Base-by-base conservation (phyloP, 1,140 invertebrate genomes). In the Drosophila takahashii region DNA sequence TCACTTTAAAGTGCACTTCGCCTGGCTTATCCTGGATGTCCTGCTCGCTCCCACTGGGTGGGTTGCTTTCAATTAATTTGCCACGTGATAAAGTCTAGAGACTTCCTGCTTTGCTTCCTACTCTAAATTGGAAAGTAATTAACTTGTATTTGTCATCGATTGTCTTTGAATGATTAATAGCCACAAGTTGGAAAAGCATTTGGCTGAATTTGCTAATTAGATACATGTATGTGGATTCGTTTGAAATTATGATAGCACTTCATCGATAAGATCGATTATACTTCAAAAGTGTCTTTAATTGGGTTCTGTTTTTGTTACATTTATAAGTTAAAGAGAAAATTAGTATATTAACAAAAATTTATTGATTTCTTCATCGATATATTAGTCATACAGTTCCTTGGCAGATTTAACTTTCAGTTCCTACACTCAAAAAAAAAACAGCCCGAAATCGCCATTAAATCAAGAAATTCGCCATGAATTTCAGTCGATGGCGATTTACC, bases 61-160 rank as follows among this genome's bases (percentile, higher is more conserved):
- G 47, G 11, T 39, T 26, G 64, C 39, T 62, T 56, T 77, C 72
- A 91, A 89, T 85, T 83, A 77, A 89, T 85, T 89, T 79, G 26
- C 64, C 51, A 58, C 81, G 64, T 48, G 79, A 80, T 69, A 67
- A 73, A 41, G 61, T 34, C 59, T 10, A 52, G 62, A 50, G 47
- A 45, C 29, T 64, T 65, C 47, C 45, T 27, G 45, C n/a, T 42
- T n/a, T 22, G 29, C 22, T 47, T 27, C 37, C 45, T 5, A 26
- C 53, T 59, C 39, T 44, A 60, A 52, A 79, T 76, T 67, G 54
- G 57, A 76, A 59, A 66, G 37, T 75, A 75, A 78, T 64, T 66
- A 76, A 60, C 56, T 56, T 79, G 67, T 54, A 77, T 39, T 67
- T 77, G 66, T 72, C 47, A 39, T 18, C 51, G 69, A 72, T 39